phyloP scores from a whole-genome alignment of 2,888 invertebrate genomes.

The Heteropelma amictum region DNA sequence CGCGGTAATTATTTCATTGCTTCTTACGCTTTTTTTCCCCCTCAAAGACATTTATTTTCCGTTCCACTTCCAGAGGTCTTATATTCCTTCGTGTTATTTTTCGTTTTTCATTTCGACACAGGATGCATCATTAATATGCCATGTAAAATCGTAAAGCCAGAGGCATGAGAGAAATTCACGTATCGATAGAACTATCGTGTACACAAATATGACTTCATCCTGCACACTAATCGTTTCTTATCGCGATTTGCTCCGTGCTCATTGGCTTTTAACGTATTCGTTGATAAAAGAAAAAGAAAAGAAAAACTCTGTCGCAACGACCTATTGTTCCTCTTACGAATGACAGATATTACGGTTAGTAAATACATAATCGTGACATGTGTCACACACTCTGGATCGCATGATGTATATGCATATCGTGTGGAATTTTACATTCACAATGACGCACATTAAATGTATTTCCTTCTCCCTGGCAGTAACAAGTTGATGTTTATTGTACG shows the following conservation, averaged over 20 bases:
- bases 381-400: too few species aligned
- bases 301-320: neutral
- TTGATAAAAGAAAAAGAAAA: neutral
- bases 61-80: conserved; percentile 62
- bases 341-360: neutral
- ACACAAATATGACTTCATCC: conserved; percentile 13
- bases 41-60: conserved; percentile 51
- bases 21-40: conserved; percentile 9
- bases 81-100: conserved; percentile 50
- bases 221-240: conserved; percentile 45
- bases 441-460: neutral
- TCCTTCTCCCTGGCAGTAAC: neutral
- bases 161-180: conserved; percentile 1
- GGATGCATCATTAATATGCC: neutral
- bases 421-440: neutral
- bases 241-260: conserved; percentile 31
- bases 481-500: too few species aligned
- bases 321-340: neutral
- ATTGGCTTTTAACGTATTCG: conserved; percentile 42
- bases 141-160: conserved; percentile 9
- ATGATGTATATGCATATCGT: neutral
- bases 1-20: conserved; percentile 32
- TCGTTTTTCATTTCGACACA: conserved; percentile 16
- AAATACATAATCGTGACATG: too few species aligned
- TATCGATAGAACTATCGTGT: conserved; percentile 21